Base-by-base conservation (phyloP, 2,113 vertebrate species). In the Megalops atlanticus region DNA sequence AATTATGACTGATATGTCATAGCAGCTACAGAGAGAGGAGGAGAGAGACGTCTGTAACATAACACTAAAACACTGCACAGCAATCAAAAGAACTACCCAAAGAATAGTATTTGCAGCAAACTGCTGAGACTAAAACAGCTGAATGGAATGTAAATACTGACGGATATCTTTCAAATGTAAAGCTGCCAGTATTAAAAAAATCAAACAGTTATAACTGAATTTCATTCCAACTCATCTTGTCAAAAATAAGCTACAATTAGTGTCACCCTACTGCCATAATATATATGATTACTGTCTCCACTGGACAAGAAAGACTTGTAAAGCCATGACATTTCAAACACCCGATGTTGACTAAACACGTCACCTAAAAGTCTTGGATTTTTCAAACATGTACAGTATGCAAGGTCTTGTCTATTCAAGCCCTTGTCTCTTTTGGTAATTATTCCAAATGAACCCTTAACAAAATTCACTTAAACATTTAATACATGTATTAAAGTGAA, bases 61-160 rank as follows among this genome's bases (percentile, higher is more conserved):
- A 45, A 18, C 38, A 35, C 18, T 49, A 76, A 74, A 15, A 27
- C 12, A 33, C 12, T 31, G 52, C 33, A 71, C 2, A 38, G 31
- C n/a, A 14, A 16, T 3, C 12, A 72, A 41, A 79, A 72, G 58
- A 36, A 79, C 78, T 72, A 69, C 40, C 15, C 45, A 76, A 72
- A 43, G 41, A 71, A 79, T 41, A 14, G 40, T 72, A 43, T n/a
- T 45, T 47, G n/a, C 41, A 14, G 73, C 8, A 75, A 45, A 24
- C 18, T 40, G 4, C 38, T 18, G 15, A 40, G 71, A 73, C 21
- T 73, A 4, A 73, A 40, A 35, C 14, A 73, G 8, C 38, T 21
- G 24, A 43, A 15, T 45, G 73, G 73, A 45, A 75, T 43, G 40
- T 75, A 45, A 39, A 75, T 41, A 75, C 39, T 75, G 73, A 75